Conservation (phyloP, 2,888 invertebrate species). For the Pachymerium ferrugineum region DNA sequence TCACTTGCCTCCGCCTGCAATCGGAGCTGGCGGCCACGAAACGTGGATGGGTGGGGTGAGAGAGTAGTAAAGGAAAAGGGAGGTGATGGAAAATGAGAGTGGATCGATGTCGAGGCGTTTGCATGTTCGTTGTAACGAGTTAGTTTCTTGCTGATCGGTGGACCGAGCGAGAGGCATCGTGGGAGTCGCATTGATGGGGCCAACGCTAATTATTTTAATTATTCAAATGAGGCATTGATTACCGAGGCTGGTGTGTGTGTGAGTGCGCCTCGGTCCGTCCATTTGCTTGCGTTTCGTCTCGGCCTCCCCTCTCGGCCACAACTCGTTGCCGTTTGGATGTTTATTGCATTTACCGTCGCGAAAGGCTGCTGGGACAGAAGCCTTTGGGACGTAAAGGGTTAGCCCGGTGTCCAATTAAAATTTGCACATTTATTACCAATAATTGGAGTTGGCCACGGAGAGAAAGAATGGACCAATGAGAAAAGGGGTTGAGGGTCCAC, state of each 20-base stretch:
- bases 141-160: constrained; percentile 24
- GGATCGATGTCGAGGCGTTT: constrained; percentile 23
- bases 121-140: constrained; percentile 24
- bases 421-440: constrained; percentile 34
- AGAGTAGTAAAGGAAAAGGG: neutral
- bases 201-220: constrained; percentile 34
- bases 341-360: constrained; percentile 29
- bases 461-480: constrained; percentile 19
- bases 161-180: constrained; percentile 25
- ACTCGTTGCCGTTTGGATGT: neutral
- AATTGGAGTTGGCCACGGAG: constrained; percentile 23
- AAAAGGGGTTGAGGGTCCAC: constrained; percentile 16
- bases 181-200: constrained; percentile 30
- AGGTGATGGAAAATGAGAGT: neutral
- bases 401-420: constrained; percentile 31
- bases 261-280: constrained; percentile 28
- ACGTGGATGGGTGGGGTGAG: neutral
- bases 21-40: constrained; percentile 27
- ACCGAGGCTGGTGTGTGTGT: neutral
- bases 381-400: constrained; percentile 25
- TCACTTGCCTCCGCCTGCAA: constrained; percentile 24
- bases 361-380: constrained; percentile 21
- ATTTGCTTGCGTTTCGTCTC: constrained; percentile 18
- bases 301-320: constrained; percentile 21
- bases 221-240: constrained; percentile 35